Evolutionary conservation across 2,113 vertebrate genomes (phyloP).

Genomic region (Hiodon tergisus): DNA sequence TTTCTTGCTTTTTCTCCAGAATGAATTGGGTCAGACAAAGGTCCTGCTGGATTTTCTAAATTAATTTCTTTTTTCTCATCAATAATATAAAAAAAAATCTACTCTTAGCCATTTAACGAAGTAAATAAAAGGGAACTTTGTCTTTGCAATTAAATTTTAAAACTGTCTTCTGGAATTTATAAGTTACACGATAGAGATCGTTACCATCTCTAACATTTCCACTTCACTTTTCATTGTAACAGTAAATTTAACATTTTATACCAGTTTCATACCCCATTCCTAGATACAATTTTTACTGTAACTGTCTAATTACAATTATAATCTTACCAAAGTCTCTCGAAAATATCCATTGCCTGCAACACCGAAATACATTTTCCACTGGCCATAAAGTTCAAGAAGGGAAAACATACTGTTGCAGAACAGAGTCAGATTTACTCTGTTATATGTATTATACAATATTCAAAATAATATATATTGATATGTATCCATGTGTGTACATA

Average conservation of each 20-base stretch:
- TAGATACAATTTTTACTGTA: conserved; percentile 1
- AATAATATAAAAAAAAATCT: conserved; percentile 24
- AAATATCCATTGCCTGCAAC: conserved; percentile 1
- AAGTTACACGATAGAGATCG: conserved; percentile 23
- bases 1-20: conserved; percentile 7
- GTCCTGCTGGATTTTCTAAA: conserved; percentile 29
- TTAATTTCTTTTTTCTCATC: conserved; percentile 15
- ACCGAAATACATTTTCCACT: conserved; percentile 21
- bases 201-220: conserved; percentile 8
- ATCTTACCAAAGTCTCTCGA: background rate
- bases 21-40: conserved; percentile 16
- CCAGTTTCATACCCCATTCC: conserved; percentile 2
- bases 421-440: conserved; percentile 32
- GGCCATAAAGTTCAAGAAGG: conserved; percentile 20
- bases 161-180: conserved; percentile 47
- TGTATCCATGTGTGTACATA: conserved; percentile 38
- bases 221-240: conserved; percentile 4
- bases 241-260: background rate
- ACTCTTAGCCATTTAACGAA: conserved; percentile 39
- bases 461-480: conserved; percentile 48
- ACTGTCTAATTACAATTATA: conserved; percentile 20
- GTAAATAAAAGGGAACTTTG: conserved; percentile 39
- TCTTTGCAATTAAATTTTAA: conserved; percentile 19
- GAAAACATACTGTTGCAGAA: conserved; percentile 11
- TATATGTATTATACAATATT: conserved; percentile 47